Evolutionary conservation across 2,888 invertebrate species (phyloP), one percentile per base, ranked within the genome.

Genomic region (Coelinius sp.): DNA sequence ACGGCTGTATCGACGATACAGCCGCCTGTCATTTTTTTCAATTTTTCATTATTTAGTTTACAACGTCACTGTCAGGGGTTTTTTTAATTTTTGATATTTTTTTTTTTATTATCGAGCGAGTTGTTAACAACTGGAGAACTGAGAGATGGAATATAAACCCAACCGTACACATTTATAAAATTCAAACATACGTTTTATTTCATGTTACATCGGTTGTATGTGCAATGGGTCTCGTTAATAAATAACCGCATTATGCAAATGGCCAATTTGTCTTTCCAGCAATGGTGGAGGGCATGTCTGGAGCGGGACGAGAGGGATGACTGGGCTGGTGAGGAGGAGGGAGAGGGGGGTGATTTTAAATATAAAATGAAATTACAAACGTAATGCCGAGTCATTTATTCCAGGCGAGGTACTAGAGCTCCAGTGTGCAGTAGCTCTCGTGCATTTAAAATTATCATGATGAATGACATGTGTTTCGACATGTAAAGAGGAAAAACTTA

Each of bases 221-320:
- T 63, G 53, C 52, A 74, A 74, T 59, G 64, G 75, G 73, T 70
- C 78, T 81, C 82, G 80, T 82, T 82, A 83, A 85, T 84, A 83
- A 85, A 83, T 85, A 85, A 85, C 82, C 76, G 80, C 82, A 85
- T 85, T 84, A 85, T 85, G 82, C 80, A 85, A 85, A 85, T 83
- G 80, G 78, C 79, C 81, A 85, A 85, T 85, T 85, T 84, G 85
- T 85, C 85, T 63, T n/a, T 81, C 78, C 73, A 73, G 72, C 73
- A 73, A 75, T 67, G 73, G 73, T 70, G 73, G 71, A 75, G 56
- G 71, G 75, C 76, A 59, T 59, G 59, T 59, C 59, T 17, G 20
- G 41, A 74, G 31, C 17, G 67, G 52, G 52, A 73, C 63, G 53
- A 53, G 70, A 35, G 41, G 53, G 59, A 49, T 69, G 76, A 64